phyloP scores from a whole-genome alignment of 2,113 vertebrate genomes.

The Dunckerocampus dactyliophorus region DNA sequence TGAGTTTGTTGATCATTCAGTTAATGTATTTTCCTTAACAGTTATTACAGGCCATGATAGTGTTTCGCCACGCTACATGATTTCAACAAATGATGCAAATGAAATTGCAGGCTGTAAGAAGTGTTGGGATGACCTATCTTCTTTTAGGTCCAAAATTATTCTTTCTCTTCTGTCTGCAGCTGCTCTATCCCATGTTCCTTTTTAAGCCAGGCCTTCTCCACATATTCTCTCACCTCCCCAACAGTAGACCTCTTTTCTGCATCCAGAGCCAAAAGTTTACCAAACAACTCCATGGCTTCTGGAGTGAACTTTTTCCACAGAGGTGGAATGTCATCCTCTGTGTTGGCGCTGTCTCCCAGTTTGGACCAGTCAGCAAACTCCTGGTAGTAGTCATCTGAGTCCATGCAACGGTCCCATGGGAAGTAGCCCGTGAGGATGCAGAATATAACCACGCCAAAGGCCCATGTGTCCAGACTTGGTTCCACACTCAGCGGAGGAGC shows the following conservation, averaged over 20 bases:
- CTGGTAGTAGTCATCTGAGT: conserved; percentile 82
- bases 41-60: not conserved
- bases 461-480: conserved; percentile 86
- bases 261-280: conserved; percentile 78
- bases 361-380: conserved; percentile 83
- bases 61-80: not conserved
- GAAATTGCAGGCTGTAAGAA: not conserved
- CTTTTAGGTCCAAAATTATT: conserved; percentile 14
- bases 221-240: conserved; percentile 63
- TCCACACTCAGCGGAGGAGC: conserved; percentile 79
- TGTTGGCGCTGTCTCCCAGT: conserved; percentile 47
- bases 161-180: conserved; percentile 12
- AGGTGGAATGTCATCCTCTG: conserved; percentile 71
- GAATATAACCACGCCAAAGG: conserved; percentile 88
- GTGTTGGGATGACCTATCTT: conserved; percentile 1
- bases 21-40: not conserved
- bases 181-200: conserved; percentile 1
- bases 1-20: not conserved
- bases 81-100: not conserved
- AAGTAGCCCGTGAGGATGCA: conserved; percentile 92
- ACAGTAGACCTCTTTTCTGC: conserved; percentile 69
- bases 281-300: conserved; percentile 78
- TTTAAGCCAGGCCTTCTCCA: conserved; percentile 73
- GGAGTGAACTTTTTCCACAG: conserved; percentile 82
- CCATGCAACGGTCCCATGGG: conserved; percentile 86